Base-by-base conservation (phyloP, 2,888 invertebrate species). In the Calameuta idolon region DNA sequence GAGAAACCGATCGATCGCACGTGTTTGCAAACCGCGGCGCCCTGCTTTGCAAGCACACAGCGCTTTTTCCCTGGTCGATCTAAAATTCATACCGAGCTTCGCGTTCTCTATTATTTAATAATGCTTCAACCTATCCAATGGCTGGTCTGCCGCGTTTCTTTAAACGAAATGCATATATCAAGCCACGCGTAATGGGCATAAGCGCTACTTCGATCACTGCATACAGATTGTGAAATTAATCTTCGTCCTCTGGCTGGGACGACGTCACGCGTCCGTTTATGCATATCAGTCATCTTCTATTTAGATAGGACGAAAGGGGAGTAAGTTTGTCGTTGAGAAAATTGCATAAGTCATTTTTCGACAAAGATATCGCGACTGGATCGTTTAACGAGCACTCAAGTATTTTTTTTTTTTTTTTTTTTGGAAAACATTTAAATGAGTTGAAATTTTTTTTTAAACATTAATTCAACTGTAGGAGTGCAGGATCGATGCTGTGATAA, bases 281-380 rank as follows among this genome's bases (percentile, higher is more conserved):
- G 78, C 79, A 68, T 81, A 81, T 81, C 81, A 79, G 79, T 76
- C 76, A 80, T 80, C 81, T 80, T 80, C 69, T 79, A 80, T 81
- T 80, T 79, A 77, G 76, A 79, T 76, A 71, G 75, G 55, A 55
- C 2, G 55, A 9, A 23, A 23, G 55, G 15, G 55, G 55, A 23
- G 23, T 9, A 9, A 9, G 23, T 9, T 9, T 55, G 23, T 55
- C 55, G 55, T 55, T 9, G 9, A 9, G 55, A 55, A 55, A 55
- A 55, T 55, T 55, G 55, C 55, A 55, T 23, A 5, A 40, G 55
- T 55, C 1, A 55, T 55, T 55, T 23, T 55, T 55, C 15, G 5
- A 23, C 55, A 23, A 55, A 55, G 55, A 55, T 55, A 55, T 55
- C 55, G 55, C 23, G 55, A 55, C 0, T 23, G 23, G 55, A 55